These are phyloP conservation scores for Lontra canadensis DNA, from an alignment of 2,113 vertebrate species.

Conservation along the genomic window DNA sequence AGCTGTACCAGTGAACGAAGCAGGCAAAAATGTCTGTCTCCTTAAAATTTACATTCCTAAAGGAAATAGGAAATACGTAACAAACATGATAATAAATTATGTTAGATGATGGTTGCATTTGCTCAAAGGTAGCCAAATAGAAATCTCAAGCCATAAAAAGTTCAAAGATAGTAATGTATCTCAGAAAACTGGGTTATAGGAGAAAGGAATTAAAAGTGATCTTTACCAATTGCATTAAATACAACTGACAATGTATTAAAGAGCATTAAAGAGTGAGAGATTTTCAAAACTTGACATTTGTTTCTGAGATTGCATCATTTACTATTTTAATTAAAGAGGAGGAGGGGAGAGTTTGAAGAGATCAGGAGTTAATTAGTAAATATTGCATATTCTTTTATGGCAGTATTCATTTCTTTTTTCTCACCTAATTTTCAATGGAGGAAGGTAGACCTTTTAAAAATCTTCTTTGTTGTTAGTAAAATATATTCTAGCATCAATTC, in stretches of 20 bases:
- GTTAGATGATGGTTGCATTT: neutral
- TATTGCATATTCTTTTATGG: neutral
- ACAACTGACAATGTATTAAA: neutral
- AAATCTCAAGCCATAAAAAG: neutral
- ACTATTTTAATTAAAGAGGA: neutral
- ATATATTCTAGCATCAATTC: neutral
- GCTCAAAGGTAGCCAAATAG: neutral
- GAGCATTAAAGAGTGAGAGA: neutral
- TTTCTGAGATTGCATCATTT: neutral
- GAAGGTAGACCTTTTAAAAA: neutral
- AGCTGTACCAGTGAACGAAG: neutral
- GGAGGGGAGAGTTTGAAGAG: neutral
- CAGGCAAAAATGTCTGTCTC: neutral
- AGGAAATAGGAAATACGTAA: neutral
- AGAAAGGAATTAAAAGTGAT: neutral
- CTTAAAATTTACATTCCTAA: neutral
- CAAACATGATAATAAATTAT: neutral
- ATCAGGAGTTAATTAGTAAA: neutral
- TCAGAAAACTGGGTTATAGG: neutral
- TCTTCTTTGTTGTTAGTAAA: neutral
- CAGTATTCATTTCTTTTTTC: neutral
- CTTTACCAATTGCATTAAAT: neutral
- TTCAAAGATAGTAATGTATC: neutral
- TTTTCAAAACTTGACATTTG: conserved; percentile 14
- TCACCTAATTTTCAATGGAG: neutral